Evolutionary conservation across 1,140 invertebrate species (phyloP).

Genomic region (Luehdorfia chinensis): DNA sequence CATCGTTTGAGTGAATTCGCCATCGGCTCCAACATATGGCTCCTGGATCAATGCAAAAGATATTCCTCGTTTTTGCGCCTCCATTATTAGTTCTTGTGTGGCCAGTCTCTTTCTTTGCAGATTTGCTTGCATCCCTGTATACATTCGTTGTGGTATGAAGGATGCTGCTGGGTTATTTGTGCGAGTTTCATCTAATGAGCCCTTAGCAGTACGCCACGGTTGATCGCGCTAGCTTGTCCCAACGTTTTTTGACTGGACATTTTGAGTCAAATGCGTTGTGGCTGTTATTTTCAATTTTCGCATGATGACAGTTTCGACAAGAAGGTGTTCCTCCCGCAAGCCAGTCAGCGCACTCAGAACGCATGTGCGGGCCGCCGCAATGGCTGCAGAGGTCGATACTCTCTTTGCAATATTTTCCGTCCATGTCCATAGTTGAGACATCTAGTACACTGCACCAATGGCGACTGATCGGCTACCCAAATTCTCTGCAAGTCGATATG

Average conservation of each 20-base stretch:
- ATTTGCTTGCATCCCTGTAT: too few species aligned
- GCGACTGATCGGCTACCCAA: too few species aligned
- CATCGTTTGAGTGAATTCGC: background rate
- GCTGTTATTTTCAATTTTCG: background rate
- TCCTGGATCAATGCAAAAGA: conserved; percentile 1
- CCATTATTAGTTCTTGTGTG: background rate
- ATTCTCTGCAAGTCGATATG: background rate
- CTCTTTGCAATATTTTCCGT: background rate
- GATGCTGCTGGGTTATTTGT: background rate
- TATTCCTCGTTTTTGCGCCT: background rate
- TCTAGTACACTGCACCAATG: background rate
- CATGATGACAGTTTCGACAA: background rate
- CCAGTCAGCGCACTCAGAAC: background rate
- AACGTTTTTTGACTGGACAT: too few species aligned
- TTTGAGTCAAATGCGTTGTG: background rate
- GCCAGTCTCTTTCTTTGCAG: too few species aligned
- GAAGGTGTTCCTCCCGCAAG: background rate
- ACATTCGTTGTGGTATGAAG: too few species aligned
- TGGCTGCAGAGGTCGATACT: background rate
- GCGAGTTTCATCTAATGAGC: background rate
- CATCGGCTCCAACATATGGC: too few species aligned
- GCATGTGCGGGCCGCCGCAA: background rate
- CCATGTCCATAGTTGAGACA: background rate
- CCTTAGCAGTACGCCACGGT: background rate
- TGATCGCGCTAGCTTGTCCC: too few species aligned